Base-by-base conservation (phyloP, 1,140 invertebrate species). In the Hormaphis cornu region DNA sequence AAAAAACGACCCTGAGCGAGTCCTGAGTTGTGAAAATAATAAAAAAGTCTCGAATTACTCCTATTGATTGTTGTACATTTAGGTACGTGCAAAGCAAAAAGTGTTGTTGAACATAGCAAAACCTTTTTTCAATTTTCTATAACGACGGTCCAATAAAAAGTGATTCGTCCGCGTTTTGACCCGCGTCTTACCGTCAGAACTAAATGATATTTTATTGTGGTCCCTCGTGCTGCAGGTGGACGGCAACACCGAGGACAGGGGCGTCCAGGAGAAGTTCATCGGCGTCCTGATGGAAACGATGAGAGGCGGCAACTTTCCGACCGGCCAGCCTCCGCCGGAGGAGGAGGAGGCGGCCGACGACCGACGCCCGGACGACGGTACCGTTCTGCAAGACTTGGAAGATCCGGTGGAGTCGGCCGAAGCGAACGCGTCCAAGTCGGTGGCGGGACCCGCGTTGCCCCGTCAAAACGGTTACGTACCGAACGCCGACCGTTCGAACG, bases 201-300 rank as follows among this genome's bases (percentile, higher is more conserved):
- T n/a, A n/a, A n/a, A n/a, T n/a, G n/a, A n/a, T n/a, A n/a, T n/a
- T n/a, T n/a, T n/a, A n/a, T n/a, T n/a, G n/a, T n/a, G n/a, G n/a
- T n/a, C n/a, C n/a, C n/a, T n/a, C n/a, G n/a, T n/a, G n/a, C n/a
- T 52, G 42, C 70, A 89, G 88, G 84, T 91, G 10, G 89, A 91
- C 74, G 89, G 89, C 0, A 89, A 91, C 74, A 89, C 88, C 0
- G 89, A 90, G 72, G 83, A 85, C 9, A 77, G 81, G 2, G 83
- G 83, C n/a, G 88, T 90, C 0, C 86, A 89, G 74, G 82, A 85
- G 12, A 87, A 90, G 73, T 90, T 90, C 75, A 81, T 83, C 12
- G 79, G 82, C n/a, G 82, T 87, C 0, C 80, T 90, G 20, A 79
- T 83, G 46, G 83, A 88, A 73, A 81, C 87, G 71, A 83, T 86